Evolutionary conservation across 2,888 invertebrate species (phyloP).

Genomic region (Pachycephus smyrnensis): DNA sequence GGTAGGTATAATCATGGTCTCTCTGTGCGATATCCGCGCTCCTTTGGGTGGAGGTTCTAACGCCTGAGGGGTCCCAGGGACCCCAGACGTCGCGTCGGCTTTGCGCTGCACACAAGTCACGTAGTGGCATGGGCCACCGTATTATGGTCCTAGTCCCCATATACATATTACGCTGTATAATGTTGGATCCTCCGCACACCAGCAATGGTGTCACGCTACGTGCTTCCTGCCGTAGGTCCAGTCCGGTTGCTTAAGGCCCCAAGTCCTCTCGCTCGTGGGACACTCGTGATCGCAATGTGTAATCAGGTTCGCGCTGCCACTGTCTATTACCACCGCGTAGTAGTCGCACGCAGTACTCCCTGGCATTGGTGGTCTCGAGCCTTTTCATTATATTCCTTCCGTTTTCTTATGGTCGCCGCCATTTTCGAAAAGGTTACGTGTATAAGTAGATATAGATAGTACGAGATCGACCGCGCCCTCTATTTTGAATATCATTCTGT

Average conservation of each 20-base stretch:
- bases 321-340: conserved; percentile 1
- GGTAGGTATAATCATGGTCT: conserved; percentile 14
- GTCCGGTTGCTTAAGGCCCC: conserved; percentile 57
- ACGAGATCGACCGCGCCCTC: background rate
- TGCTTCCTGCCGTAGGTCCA: conserved; percentile 62
- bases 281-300: conserved; percentile 65
- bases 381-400: background rate
- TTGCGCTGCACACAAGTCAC: conserved; percentile 48
- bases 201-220: conserved; percentile 61
- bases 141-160: conserved; percentile 46
- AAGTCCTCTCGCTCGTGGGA: conserved; percentile 59
- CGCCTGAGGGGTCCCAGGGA: conserved; percentile 6
- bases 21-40: background rate
- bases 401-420: background rate
- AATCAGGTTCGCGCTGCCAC: conserved; percentile 57
- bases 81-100: conserved; percentile 4
- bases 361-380: background rate
- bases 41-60: conserved; percentile 19
- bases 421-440: background rate
- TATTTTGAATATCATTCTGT: background rate
- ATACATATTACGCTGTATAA: conserved; percentile 49
- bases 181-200: conserved; percentile 37
- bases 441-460: background rate
- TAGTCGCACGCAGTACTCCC: background rate
- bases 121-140: conserved; percentile 55